Evolutionary conservation across 2,113 vertebrate species (phyloP), one percentile per base, ranked within the genome.

Genomic region (Ctenodactylus gundi): DNA sequence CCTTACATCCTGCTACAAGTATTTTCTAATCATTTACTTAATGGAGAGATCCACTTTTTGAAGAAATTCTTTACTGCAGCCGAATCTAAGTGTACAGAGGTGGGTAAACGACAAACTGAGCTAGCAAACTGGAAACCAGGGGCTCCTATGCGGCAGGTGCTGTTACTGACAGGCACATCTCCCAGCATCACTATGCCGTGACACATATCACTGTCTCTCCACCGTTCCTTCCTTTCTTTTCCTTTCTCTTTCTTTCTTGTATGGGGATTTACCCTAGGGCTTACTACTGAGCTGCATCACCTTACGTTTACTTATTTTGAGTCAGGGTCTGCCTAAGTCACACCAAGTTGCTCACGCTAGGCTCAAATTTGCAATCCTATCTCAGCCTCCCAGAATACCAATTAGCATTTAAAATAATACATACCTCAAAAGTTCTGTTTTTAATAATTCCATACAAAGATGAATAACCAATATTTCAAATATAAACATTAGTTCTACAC

Each of bases 11-110:
- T 13, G 6, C 53, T 94, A n/a, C 82, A 96, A 97, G 82, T 94
- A 97, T 93, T 97, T 97, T 93, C 92, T 90, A 95, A 60, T 93
- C 81, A 92, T 94, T 97, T 94, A 96, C 57, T 90, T 96, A 97
- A 96, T 80, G 62, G 53, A 96, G 51, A 97, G 85, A 97, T 89
- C 55, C 78, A 95, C 34, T 96, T 96, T 94, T 0, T 1, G 95
- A 96, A 84, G 95, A 95, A 94, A 94, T 91, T 73, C 91, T 31
- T 84, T 85, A 94, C 70, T 84, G 49, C 84, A 96, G 94, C 70
- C 77, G 70, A 91, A 96, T 53, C 91, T 64, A 94, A 97, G 92
- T 88, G 90, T 90, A 95, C 36, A 96, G 81, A 96, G 96, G 95
- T 85, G 91, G 53, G 36, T 31, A 81, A 96, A 39, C 94, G 93